Evolutionary conservation across 2,888 invertebrate species (phyloP).

Genomic region (Amaurobius ferox): DNA sequence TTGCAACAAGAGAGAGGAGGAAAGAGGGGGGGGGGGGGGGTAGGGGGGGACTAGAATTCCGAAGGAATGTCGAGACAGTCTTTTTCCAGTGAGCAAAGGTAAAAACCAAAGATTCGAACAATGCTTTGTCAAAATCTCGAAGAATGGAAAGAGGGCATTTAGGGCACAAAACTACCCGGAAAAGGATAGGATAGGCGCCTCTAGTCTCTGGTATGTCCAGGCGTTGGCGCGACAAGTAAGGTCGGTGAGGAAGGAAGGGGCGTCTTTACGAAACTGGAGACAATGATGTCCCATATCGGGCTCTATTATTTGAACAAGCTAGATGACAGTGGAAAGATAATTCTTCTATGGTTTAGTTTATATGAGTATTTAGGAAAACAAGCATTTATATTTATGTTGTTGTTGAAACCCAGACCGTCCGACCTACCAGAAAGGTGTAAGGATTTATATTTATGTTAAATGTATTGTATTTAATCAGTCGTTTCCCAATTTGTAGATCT

Average conservation of each 20-base stretch:
- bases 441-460: too few relatives aligned
- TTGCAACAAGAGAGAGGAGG: too few relatives aligned
- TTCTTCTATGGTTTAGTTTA: too few relatives aligned
- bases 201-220: constrained; percentile 6
- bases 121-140: neutral
- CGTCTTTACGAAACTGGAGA: neutral
- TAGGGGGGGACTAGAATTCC: too few relatives aligned
- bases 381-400: too few relatives aligned
- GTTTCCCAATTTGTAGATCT: too few relatives aligned
- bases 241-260: neutral
- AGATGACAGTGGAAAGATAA: neutral
- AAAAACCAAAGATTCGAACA: constrained; percentile 8
- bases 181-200: constrained; percentile 9
- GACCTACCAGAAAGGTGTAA: too few relatives aligned
- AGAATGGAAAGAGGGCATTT: neutral
- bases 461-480: too few relatives aligned
- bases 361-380: too few relatives aligned
- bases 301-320: neutral
- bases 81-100: neutral
- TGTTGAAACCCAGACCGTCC: too few relatives aligned
- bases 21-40: too few relatives aligned
- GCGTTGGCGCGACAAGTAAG: neutral
- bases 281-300: neutral
- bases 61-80: neutral
- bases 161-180: constrained; percentile 6